phyloP scores from a whole-genome alignment of 23 tunicate species.

The Halocynthia aurantium region DNA sequence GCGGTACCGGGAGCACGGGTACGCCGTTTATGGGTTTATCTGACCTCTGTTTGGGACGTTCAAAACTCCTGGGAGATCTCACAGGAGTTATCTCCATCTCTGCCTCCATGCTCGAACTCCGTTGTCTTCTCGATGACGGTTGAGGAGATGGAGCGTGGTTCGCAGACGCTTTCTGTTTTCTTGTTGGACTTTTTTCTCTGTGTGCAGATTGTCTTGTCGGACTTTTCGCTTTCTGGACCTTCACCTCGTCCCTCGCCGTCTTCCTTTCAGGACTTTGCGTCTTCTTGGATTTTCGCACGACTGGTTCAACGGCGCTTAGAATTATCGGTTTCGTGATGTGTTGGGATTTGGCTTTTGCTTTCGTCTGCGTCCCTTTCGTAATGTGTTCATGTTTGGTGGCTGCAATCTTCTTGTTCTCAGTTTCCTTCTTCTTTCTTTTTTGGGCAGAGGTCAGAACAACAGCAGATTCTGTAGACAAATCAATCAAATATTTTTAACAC shows the following conservation, averaged over 20 bases:
- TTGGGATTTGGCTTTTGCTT: not conserved
- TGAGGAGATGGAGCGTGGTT: no score
- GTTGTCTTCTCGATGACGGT: not conserved
- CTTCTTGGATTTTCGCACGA: not conserved
- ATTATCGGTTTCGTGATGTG: not conserved
- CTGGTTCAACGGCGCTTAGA: not conserved
- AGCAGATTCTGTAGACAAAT: no score
- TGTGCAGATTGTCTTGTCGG: no score
- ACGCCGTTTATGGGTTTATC: not conserved
- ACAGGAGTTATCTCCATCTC: not conserved
- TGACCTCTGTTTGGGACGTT: not conserved
- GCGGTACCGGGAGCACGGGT: not conserved
- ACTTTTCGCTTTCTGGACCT: no score
- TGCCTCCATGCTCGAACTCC: not conserved
- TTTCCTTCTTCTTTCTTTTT: no score
- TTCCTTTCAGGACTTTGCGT: conserved; percentile 2
- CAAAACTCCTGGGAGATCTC: not conserved
- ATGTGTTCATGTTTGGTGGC: not conserved
- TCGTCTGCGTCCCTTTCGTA: not conserved
- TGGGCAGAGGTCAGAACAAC: no score
- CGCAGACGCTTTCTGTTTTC: no score
- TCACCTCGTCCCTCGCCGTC: no score
- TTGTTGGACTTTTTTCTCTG: no score
- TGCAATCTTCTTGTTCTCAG: no score
- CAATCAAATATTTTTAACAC: no score